Evolutionary conservation across 2,113 vertebrate species (phyloP), one percentile per base, ranked within the genome.

Genomic region (Mirza zaza): DNA sequence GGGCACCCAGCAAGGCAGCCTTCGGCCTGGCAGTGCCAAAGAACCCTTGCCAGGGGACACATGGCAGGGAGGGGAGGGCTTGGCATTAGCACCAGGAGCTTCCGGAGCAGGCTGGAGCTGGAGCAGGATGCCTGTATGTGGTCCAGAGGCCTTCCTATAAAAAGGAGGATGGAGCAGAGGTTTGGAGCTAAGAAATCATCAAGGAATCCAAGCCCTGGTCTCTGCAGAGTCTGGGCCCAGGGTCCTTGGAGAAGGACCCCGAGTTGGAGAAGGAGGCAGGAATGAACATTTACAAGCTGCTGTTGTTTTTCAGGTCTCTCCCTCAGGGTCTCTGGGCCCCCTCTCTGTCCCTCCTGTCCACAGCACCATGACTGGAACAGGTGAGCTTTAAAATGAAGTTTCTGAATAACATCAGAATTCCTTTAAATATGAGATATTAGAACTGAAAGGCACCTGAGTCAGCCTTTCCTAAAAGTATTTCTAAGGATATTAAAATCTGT

Each of bases 301-400:
- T 97, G 32, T 92, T 97, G 73, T 92, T 92, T 98, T 98, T 87
- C 92, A 99, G 99, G 98, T 99, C 39, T 98, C 99, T 96, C 98
- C 99, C 36, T 99, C 99, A 91, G 99, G 99, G 88, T 98, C 99
- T 91, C 99, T 99, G 98, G 99, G 99, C 83, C 99, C 99, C 94
- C 98, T 99, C 95, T 98, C 99, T 5, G 98, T 98, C 95, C 98
- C 98, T 86, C 98, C 99, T 0, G 98, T 98, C 88, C 99, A 99
- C 20, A 99, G 98, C 97, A 98, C 98, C 95, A 98, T 99, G 98
- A 98, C 99, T 29, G 99, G 98, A 98, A 97, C 99, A 94, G 99
- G 99, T 99, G 96, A 98, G 98, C 63, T 90, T 73, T 29, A 57
- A 57, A 34, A 17, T 71, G 34, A 87, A 11, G 36, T 15, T 84